Percentiles rank a stretch among this genome's conserved stretches.
Conservation (phyloP, 2,888 invertebrate genomes). For the Stegophylla sp. region DNA sequence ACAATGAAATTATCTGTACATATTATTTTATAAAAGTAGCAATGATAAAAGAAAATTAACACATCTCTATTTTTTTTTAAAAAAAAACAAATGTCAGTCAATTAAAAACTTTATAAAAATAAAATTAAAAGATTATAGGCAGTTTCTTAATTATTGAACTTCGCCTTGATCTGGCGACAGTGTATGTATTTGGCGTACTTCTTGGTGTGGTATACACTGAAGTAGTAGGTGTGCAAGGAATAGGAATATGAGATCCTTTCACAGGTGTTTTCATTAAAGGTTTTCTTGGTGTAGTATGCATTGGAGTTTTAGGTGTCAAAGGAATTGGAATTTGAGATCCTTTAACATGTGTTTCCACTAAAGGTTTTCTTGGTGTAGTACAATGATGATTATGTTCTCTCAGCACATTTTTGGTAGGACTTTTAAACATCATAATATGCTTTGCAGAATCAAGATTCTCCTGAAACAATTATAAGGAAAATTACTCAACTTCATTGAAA, state of each 20-base stretch:
- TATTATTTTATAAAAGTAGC: no score
- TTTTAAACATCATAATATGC: slow-evolving; percentile 19
- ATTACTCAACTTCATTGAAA: no score
- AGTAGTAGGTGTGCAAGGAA: slow-evolving; percentile 51
- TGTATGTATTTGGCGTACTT: slow-evolving; percentile 21
- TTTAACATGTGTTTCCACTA: slow-evolving; percentile 34
- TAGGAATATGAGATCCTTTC: slow-evolving; percentile 51
- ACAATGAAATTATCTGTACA: no score
- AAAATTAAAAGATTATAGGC: slow-evolving; percentile 48
- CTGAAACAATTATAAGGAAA: slow-evolving; percentile 20
- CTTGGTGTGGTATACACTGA: slow-evolving; percentile 45
- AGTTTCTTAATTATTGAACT: slow-evolving; percentile 51
- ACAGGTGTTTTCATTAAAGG: slow-evolving; percentile 27
- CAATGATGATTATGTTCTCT: slow-evolving; percentile 23
- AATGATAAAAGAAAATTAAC: background rate
- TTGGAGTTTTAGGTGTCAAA: slow-evolving; percentile 49
- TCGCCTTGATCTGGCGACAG: slow-evolving; percentile 42
- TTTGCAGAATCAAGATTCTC: slow-evolving; percentile 51
- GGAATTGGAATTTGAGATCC: slow-evolving; percentile 52
- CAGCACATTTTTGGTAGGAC: slow-evolving; percentile 36
- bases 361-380: slow-evolving; percentile 30
- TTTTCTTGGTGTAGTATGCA: slow-evolving; percentile 25
- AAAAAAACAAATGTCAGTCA: background rate
- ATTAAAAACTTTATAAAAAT: slow-evolving; percentile 19
- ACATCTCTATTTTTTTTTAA: background rate